Evolutionary conservation across 2,113 vertebrate genomes (phyloP), one percentile per base, ranked within the genome.

Genomic region (Pseudonaja textilis): DNA sequence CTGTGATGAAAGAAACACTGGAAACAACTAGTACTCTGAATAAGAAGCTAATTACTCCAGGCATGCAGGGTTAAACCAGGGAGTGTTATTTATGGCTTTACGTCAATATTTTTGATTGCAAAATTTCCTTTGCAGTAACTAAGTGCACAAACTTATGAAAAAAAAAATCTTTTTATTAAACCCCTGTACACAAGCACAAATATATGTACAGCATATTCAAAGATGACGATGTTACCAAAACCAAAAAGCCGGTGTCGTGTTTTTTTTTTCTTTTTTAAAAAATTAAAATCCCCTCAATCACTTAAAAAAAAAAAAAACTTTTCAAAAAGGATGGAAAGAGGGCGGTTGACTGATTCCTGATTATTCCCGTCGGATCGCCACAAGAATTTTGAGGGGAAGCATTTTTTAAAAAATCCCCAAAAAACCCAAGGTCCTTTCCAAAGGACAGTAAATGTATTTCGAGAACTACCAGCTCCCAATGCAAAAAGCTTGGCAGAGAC

Each of bases 81-180:
- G 26, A 5, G 29, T 11, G 39, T 57, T 57, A 47, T 57, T 57
- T 57, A 91, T 42, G 39, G 39, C 25, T 45, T 85, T 29, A 5
- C 9, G 1, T 12, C n/a, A 34, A 23, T 39, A n/a, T 52, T 52
- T 25, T 11, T 10, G 34, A n/a, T 2, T 1, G 23, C 54, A 52
- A 91, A 4, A 23, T 11, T 81, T 64, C 22, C 42, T 59, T 91
- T 61, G 14, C n/a, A 86, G 34, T 39, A 26, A 12, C 16, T 34
- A 91, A 45, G 93, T 93, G 59, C 89, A 89, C 54, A 64, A 86
- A 61, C 64, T 85, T 95, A 90, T 95, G 96, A 90, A 97, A 98
- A 98, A 98, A 98, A 98, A 98, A 97, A 89, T 90, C 94, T 92
- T 95, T 98, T 98, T 98, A 98, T 98, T 98, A 98, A 98, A 97